A percentile compares a stretch with the other conserved stretches of the same genome.
phyloP scores from a whole-genome alignment of 2,797 vertebrate species.

The Pachyuromys duprasi region DNA sequence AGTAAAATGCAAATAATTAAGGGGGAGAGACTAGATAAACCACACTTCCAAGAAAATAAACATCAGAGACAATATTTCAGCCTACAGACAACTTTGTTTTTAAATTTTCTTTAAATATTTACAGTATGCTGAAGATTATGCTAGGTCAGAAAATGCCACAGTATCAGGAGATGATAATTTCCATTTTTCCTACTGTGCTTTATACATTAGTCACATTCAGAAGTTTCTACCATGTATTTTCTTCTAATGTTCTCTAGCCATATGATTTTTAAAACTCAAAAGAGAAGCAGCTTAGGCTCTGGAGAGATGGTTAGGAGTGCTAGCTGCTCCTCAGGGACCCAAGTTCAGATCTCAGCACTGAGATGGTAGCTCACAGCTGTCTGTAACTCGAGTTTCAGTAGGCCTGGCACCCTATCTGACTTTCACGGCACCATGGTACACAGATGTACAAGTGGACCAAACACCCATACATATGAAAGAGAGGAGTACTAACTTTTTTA shows the following conservation, averaged over 20 bases:
- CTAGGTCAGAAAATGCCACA: neutral
- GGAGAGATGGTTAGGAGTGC: neutral
- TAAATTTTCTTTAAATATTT: neutral
- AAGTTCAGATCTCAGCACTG: neutral
- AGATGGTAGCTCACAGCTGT: neutral
- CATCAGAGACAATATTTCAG: neutral
- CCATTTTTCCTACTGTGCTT: neutral
- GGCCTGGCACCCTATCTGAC: neutral
- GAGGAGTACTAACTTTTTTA: neutral
- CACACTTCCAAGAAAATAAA: neutral
- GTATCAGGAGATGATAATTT: neutral
- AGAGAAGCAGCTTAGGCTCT: neutral
- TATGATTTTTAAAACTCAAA: conserved; percentile 41
- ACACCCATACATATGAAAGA: neutral
- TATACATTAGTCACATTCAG: neutral
- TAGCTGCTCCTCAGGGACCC: neutral
- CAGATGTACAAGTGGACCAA: neutral
- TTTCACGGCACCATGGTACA: neutral
- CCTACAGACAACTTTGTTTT: neutral
- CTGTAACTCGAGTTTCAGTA: neutral
- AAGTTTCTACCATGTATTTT: neutral
- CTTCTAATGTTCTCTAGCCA: neutral
- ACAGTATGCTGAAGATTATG: no score
- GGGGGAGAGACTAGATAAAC: neutral
- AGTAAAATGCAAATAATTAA: neutral